phyloP scores from a whole-genome alignment of 2,797 vertebrate genomes.

The Aeoliscus strigatus region DNA sequence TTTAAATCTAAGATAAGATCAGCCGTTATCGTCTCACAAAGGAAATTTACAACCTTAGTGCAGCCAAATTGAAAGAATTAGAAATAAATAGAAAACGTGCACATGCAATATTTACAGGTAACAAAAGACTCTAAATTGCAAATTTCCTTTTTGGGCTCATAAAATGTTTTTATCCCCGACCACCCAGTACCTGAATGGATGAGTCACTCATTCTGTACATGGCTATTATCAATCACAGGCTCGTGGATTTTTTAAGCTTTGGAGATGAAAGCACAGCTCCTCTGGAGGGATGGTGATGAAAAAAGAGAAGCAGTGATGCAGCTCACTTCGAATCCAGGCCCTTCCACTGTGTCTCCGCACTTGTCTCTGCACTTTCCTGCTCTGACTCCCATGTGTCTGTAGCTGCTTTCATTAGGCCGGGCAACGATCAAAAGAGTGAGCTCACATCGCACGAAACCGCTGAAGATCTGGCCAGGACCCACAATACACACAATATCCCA shows the following conservation, averaged over 20 bases:
- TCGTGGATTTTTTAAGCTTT: constrained; percentile 4
- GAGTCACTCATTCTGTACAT: too few relatives aligned
- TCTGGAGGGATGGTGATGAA: not conserved
- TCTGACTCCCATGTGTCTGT: constrained; percentile 43
- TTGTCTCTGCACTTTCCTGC: constrained; percentile 20
- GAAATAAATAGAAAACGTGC: too few relatives aligned
- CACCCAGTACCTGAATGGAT: too few relatives aligned
- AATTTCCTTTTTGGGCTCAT: too few relatives aligned
- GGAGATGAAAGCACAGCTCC: not conserved
- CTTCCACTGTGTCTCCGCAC: constrained; percentile 19
- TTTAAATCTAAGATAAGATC: too few relatives aligned
- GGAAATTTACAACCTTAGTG: too few relatives aligned
- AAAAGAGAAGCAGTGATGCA: constrained; percentile 3
- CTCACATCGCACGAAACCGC: constrained; percentile 48
- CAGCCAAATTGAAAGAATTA: too few relatives aligned
- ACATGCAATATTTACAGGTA: too few relatives aligned
- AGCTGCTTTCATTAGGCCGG: constrained; percentile 62
- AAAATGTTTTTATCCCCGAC: too few relatives aligned
- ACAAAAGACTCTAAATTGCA: too few relatives aligned
- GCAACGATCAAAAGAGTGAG: constrained; percentile 62
- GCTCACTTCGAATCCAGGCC: constrained; percentile 24
- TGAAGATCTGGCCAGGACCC: constrained; percentile 46
- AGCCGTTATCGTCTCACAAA: too few relatives aligned
- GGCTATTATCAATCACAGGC: not conserved
- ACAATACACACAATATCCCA: constrained; percentile 50